Conservation (phyloP, 2,797 vertebrate species). For the Linurgus olivaceus region DNA sequence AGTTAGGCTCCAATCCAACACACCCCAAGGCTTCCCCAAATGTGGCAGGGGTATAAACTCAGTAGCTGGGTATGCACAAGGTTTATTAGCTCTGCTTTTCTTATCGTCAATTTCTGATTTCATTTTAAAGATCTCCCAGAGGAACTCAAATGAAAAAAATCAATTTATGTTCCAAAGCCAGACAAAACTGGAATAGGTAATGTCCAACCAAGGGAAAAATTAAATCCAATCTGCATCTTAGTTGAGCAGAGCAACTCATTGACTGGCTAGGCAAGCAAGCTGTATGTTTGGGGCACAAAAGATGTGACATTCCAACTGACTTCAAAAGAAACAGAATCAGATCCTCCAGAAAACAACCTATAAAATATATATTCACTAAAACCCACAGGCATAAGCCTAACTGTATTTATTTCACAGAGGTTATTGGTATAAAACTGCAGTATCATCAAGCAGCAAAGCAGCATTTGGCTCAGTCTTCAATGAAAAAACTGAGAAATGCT, state of each 20-base stretch:
- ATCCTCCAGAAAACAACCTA: constrained; percentile 25
- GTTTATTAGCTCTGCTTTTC: not conserved
- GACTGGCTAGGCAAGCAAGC: not conserved
- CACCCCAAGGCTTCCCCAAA: not conserved
- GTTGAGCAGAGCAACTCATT: not conserved
- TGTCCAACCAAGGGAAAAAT: not conserved
- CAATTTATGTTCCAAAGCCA: not conserved
- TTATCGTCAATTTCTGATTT: not conserved
- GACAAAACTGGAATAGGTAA: not conserved
- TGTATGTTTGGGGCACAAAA: not conserved
- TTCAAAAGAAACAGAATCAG: constrained; percentile 46
- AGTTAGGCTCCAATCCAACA: not conserved
- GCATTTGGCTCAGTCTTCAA: not conserved
- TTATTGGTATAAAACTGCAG: not conserved
- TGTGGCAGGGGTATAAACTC: not conserved
- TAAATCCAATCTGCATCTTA: not conserved
- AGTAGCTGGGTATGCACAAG: not conserved
- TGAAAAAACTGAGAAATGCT: not conserved
- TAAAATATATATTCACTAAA: not conserved
- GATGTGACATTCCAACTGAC: not conserved
- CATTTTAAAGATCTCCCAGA: not conserved
- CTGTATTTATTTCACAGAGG: not conserved
- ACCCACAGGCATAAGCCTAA: not conserved
- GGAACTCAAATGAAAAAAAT: not conserved
- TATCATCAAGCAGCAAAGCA: not conserved